Percentiles rank a stretch among this genome's conserved stretches.
Conservation (phyloP, 2,888 invertebrate genomes). For the Andricus curvator region DNA sequence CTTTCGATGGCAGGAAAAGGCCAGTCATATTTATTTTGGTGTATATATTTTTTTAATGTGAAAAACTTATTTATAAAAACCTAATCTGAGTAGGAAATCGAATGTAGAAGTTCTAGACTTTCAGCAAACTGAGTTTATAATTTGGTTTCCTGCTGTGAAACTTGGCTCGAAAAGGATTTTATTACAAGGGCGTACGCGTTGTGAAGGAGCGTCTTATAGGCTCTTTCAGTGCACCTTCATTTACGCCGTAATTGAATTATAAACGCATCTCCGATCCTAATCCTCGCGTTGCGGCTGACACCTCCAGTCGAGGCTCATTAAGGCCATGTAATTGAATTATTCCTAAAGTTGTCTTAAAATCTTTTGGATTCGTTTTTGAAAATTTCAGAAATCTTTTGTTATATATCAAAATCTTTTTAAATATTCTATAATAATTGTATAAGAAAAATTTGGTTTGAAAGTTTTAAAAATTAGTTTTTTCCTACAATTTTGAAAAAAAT, state of each 20-base stretch:
- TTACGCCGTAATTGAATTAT: constrained; percentile 71
- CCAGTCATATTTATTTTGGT: background rate
- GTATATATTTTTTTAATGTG: background rate
- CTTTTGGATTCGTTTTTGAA: too few relatives aligned
- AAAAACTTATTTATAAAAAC: background rate
- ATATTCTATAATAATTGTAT: too few relatives aligned
- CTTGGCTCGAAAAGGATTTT: background rate
- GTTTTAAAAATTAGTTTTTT: too few relatives aligned
- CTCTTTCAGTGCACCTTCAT: constrained; percentile 60
- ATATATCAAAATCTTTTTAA: too few relatives aligned
- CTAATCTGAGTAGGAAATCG: background rate
- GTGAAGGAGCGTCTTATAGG: constrained; percentile 54
- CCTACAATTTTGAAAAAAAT: too few relatives aligned
- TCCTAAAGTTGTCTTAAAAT: too few relatives aligned
- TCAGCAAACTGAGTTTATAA: background rate
- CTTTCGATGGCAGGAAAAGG: background rate
- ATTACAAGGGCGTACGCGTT: background rate
- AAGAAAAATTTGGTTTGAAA: too few relatives aligned
- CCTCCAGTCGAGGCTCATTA: constrained; percentile 54
- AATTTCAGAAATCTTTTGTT: too few relatives aligned
- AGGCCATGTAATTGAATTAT: too few relatives aligned
- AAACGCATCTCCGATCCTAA: constrained; percentile 67
- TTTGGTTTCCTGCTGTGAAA: background rate
- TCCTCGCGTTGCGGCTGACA: constrained; percentile 60
- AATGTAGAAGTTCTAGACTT: background rate